Conservation (phyloP, 92 coral and sea anemone genomes). For the Zoanthus sociatus region DNA sequence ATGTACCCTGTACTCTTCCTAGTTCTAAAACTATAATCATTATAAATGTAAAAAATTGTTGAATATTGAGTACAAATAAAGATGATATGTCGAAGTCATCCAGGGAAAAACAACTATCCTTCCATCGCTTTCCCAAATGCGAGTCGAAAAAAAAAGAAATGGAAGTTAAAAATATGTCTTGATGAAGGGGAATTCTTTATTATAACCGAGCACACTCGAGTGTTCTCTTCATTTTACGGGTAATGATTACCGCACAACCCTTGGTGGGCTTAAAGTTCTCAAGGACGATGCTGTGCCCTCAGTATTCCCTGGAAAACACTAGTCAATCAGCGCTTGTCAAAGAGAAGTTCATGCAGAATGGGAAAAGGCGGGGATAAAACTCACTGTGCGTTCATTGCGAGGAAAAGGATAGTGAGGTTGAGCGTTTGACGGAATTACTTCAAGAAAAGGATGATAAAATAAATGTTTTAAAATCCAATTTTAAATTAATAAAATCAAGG, state of each 20-base stretch:
- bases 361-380: not conserved
- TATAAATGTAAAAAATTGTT: too few species aligned
- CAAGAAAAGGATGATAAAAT: constrained; percentile 3
- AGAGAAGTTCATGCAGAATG: not conserved
- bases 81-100: too few species aligned
- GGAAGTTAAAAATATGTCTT: constrained; percentile 29
- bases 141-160: constrained; percentile 15
- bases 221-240: constrained; percentile 47
- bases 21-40: too few species aligned
- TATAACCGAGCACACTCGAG: constrained; percentile 46
- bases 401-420: not conserved
- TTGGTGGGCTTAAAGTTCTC: constrained; percentile 32
- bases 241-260: constrained; percentile 13
- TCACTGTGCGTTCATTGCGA: not conserved
- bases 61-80: too few species aligned
- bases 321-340: constrained; percentile 26
- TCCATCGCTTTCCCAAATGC: not conserved
- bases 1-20: too few species aligned
- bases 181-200: constrained; percentile 39
- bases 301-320: constrained; percentile 30
- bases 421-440: not conserved
- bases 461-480: not conserved
- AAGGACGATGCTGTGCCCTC: constrained; percentile 25
- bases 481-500: not conserved
- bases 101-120: too few species aligned